A percentile compares a stretch with the other conserved stretches of the same genome.
Conservation (phyloP, 1,140 invertebrate genomes). For the Bombyx mori region ASM3026992v2 NC_085124.1:5077001-5077500, state of each 20-base stretch:
- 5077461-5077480: no score
- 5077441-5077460: no score
- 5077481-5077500: no score
- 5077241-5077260: constrained; percentile 39
- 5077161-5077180: constrained; percentile 4
- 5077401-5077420: no score
- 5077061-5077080: constrained; percentile 51
- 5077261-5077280: constrained; percentile 51
- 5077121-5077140: constrained; percentile 14
- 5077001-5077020: constrained; percentile 45
- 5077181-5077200: constrained; percentile 19
- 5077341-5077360: no score
- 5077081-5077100: constrained; percentile 13
- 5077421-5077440: no score
- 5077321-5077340: no score
- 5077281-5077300: constrained; percentile 49
- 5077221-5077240: constrained; percentile 40
- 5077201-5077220: constrained; percentile 63
- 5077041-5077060: constrained; percentile 67
- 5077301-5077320: constrained; percentile 18
- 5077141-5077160: neutral
- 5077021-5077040: constrained; percentile 56
- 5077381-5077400: no score
- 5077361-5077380: no score
- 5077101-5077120: no score